phyloP scores from a whole-genome alignment of 2,113 vertebrate species.

The Syngnathus floridae region DNA sequence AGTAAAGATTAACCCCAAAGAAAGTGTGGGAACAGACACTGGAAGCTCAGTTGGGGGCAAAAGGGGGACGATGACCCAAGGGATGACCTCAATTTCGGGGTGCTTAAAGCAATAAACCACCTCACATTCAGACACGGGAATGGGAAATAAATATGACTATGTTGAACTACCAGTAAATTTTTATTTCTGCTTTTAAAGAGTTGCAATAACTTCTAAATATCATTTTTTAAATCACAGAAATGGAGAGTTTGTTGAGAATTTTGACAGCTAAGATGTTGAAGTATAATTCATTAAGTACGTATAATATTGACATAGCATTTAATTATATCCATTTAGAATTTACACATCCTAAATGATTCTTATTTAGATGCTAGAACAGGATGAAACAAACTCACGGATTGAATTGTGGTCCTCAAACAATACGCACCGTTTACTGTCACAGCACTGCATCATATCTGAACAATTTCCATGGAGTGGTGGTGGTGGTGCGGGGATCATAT shows the following conservation, averaged over 20 bases:
- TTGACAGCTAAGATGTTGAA: not conserved
- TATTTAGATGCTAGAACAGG: not conserved
- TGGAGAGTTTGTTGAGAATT: too few relatives aligned
- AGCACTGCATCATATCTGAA: not conserved
- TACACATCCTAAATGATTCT: not conserved
- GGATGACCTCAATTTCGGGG: conserved; percentile 28
- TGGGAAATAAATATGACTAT: conserved; percentile 36
- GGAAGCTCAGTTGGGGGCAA: conserved; percentile 13
- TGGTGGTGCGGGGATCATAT: too few relatives aligned
- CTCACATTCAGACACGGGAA: conserved; percentile 19
- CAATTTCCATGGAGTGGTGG: not conserved
- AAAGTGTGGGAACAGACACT: conserved; percentile 10
- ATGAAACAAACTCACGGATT: conserved; percentile 6
- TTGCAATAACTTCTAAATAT: not conserved
- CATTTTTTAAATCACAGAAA: not conserved
- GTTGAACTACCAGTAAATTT: conserved; percentile 46
- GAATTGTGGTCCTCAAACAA: not conserved
- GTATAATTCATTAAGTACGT: not conserved
- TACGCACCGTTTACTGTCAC: not conserved
- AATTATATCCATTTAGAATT: not conserved
- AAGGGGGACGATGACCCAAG: conserved; percentile 14
- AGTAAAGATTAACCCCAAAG: conserved; percentile 19
- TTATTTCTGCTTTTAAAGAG: not conserved
- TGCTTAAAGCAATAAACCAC: conserved; percentile 35
- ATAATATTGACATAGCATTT: too few relatives aligned